Evolutionary conservation across 1,140 invertebrate genomes (phyloP).

Genomic region (Bombus waltoni): DNA sequence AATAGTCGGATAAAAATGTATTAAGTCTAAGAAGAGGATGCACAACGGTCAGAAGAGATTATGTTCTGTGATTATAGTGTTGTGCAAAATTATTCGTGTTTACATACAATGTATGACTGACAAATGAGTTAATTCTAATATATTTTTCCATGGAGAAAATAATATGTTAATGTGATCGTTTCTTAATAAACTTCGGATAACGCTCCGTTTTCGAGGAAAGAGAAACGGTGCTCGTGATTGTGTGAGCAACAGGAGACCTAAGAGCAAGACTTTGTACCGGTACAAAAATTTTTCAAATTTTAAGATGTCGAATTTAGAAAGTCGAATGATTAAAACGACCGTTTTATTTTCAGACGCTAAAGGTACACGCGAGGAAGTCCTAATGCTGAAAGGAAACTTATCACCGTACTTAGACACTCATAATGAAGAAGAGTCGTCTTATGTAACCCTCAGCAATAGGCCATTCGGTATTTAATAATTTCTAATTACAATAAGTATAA

Average conservation of each 20-base stretch:
- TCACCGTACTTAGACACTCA: slow-evolving; percentile 78
- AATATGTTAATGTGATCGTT: slow-evolving; percentile 51
- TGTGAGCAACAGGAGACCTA: slow-evolving; percentile 12
- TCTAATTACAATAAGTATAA: neutral
- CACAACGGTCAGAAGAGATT: slow-evolving; percentile 51
- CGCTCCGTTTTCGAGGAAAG: slow-evolving; percentile 21
- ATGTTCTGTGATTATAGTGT: slow-evolving; percentile 60
- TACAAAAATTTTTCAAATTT: neutral
- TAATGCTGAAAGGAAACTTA: slow-evolving; percentile 82
- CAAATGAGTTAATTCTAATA: slow-evolving; percentile 40
- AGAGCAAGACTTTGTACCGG: slow-evolving; percentile 58
- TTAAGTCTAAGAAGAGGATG: slow-evolving; percentile 47
- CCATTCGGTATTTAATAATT: slow-evolving; percentile 73
- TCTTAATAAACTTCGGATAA: slow-evolving; percentile 22
- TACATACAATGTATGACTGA: slow-evolving; percentile 56
- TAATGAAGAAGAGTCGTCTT: slow-evolving; percentile 80
- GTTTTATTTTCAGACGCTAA: slow-evolving; percentile 63
- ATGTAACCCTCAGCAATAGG: slow-evolving; percentile 80
- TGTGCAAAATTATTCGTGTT: slow-evolving; percentile 30
- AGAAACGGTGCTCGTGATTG: neutral
- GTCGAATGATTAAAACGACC: neutral
- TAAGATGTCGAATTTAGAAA: too few species aligned
- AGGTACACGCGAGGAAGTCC: slow-evolving; percentile 79
- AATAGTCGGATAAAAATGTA: slow-evolving; percentile 14
- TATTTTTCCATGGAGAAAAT: slow-evolving; percentile 53